Evolutionary conservation across 2,113 vertebrate species (phyloP).

Genomic region (Prolemur simus): DNA sequence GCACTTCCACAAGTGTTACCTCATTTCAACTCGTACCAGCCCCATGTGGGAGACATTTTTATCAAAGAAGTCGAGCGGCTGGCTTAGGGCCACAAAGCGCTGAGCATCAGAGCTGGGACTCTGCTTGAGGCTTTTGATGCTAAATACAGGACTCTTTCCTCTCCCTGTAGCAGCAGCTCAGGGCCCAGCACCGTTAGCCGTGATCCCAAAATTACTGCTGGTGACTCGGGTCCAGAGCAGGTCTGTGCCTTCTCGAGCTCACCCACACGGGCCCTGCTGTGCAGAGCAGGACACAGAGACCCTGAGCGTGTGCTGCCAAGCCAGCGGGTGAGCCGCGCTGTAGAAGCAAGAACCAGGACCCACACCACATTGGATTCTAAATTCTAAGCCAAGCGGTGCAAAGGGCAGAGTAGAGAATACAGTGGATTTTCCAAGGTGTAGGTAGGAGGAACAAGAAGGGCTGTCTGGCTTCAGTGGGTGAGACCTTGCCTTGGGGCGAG

Average conservation of each 20-base stretch:
- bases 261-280: background rate
- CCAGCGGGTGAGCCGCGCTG: background rate
- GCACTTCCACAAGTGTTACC: background rate
- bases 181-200: background rate
- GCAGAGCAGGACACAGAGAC: background rate
- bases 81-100: background rate
- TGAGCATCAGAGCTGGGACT: background rate
- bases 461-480: background rate
- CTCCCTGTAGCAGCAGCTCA: rapidly evolving
- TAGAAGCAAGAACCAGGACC: background rate
- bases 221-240: background rate
- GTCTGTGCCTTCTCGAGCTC: background rate
- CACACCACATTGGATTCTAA: background rate
- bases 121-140: constrained; percentile 21
- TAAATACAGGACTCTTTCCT: background rate
- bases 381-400: background rate
- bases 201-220: background rate
- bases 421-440: background rate
- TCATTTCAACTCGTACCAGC: background rate
- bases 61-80: constrained; percentile 20
- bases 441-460: background rate
- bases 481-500: background rate
- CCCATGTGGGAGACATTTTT: background rate
- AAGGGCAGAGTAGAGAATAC: background rate
- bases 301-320: background rate